A percentile compares a stretch with the other conserved stretches of the same genome.
Evolutionary conservation across 2,888 invertebrate species (phyloP).

Genomic region (Julus scanicus): DNA sequence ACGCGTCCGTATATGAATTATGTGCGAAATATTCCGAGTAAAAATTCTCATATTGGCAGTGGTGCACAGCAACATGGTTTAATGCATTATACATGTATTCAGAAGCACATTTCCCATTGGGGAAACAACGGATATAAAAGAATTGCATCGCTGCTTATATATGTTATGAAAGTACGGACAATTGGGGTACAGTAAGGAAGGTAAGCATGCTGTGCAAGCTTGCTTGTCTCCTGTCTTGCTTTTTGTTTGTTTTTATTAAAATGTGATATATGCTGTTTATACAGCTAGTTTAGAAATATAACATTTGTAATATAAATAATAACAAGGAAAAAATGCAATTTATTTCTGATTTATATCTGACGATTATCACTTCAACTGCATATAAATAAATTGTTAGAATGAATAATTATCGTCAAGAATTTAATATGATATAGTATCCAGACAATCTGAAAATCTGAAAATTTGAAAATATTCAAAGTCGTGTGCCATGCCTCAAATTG

Average conservation of each 20-base stretch:
- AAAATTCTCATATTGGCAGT: conserved; percentile 2
- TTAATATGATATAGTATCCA: too few relatives aligned
- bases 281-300: too few relatives aligned
- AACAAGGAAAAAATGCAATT: neutral
- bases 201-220: conserved; percentile 13
- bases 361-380: neutral
- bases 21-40: neutral
- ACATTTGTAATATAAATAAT: too few relatives aligned
- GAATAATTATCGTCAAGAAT: too few relatives aligned
- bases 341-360: neutral
- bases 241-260: neutral
- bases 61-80: conserved; percentile 12
- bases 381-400: too few relatives aligned
- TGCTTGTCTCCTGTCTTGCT: conserved; percentile 1
- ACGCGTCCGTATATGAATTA: neutral
- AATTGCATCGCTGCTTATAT: conserved; percentile 25
- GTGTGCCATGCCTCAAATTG: neutral
- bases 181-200: neutral
- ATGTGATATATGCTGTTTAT: neutral
- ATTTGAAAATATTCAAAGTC: neutral
- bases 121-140: conserved; percentile 17
- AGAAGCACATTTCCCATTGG: neutral
- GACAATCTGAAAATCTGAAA: too few relatives aligned
- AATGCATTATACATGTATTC: conserved; percentile 28
- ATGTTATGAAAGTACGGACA: conserved; percentile 10